phyloP scores from a whole-genome alignment of 2,797 vertebrate species.

The Poeciliopsis infans region DNA sequence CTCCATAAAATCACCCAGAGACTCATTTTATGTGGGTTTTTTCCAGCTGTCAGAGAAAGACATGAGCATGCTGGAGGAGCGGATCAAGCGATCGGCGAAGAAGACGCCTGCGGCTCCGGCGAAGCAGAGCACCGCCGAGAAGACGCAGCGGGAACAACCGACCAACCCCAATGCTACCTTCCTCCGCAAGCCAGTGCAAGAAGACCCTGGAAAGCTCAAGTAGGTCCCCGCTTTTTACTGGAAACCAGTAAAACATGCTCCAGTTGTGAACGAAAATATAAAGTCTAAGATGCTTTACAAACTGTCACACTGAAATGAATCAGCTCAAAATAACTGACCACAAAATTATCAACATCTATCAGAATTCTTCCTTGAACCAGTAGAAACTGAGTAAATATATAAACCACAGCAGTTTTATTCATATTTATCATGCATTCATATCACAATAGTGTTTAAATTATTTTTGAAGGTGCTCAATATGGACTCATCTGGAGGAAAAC shows the following conservation, averaged over 20 bases:
- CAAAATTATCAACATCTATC: neutral
- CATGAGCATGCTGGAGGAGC: conserved; percentile 98
- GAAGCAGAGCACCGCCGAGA: conserved; percentile 83
- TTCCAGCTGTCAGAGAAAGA: conserved; percentile 96
- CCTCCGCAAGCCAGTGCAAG: conserved; percentile 88
- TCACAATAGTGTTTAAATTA: neutral
- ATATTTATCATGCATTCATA: neutral
- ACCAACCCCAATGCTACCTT: conserved; percentile 83
- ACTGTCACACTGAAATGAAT: neutral
- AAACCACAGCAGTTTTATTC: neutral
- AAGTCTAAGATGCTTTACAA: neutral
- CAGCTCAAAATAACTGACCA: neutral
- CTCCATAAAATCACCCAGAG: neutral
- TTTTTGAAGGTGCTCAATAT: neutral
- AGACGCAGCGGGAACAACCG: conserved; percentile 81
- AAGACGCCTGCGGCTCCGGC: conserved; percentile 82
- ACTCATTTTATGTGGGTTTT: neutral
- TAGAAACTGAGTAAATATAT: neutral
- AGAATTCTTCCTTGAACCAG: neutral
- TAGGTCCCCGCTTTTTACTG: conserved; percentile 73
- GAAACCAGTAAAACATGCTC: neutral
- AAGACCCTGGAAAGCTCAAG: conserved; percentile 97
- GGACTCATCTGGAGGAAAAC: neutral
- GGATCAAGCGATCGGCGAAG: conserved; percentile 97
- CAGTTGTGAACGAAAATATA: neutral